Evolutionary conservation across 1,140 invertebrate species (phyloP), one percentile per base, ranked within the genome.

Genomic region (Caerostris darwini): DNA sequence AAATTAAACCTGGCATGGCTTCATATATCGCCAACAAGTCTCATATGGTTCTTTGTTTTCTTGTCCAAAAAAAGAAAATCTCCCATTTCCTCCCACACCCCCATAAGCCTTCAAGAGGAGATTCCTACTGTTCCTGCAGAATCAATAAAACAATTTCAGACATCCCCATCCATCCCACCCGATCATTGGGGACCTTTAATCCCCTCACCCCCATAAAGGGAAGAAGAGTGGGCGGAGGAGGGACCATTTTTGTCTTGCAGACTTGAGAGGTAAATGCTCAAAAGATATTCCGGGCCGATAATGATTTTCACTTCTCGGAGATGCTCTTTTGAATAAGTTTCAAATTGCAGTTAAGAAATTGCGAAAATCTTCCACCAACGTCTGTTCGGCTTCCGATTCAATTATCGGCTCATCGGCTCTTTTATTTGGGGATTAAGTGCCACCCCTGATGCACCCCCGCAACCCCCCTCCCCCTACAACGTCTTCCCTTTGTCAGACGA

Each of bases 271-370:
- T 17, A 67, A 67, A 67, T 67, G 61, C 61, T n/a, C 14, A 67
- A 67, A 67, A 67, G 61, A 67, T 67, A 14, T 57, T 17, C 56
- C 14, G 10, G 7, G 19, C 71, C 19, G 71, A 53, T 81, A 81
- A 81, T 53, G 71, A 81, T 53, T 53, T 81, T 81, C 71, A 81
- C 71, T 81, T 53, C 12, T 53, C 50, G 10, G 7, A 10, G 71
- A 81, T 34, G 19, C 50, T 53, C 71, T 81, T 53, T 53, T 53
- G 71, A 53, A 34, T 50, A 53, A 81, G 71, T 85, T 85, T 85
- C 82, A 85, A 85, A 85, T 58, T 57, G 82, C 82, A 85, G 82
- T 85, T 85, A 85, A 85, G 82, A 85, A 85, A 56, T n/a, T 58
- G 82, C 71, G 71, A 81, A 81, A 34, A 1, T 34, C 34, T 67